phyloP scores from a whole-genome alignment of 2,888 invertebrate species.

The Stenodema calcarata region DNA sequence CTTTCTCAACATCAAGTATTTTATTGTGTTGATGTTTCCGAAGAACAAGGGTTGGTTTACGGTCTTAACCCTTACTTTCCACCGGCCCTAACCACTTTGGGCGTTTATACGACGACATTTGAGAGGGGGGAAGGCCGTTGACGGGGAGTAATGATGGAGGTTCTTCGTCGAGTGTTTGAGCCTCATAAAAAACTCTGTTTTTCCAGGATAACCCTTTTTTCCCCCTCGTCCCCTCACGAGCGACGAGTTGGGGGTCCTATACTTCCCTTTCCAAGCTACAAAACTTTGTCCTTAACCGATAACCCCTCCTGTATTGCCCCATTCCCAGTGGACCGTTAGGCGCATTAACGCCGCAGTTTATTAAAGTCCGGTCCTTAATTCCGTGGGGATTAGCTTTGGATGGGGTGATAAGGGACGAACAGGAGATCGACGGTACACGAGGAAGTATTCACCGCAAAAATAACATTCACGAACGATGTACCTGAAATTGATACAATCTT shows the following conservation, averaged over 20 bases:
- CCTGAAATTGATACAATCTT: no score
- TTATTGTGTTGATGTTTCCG: not conserved
- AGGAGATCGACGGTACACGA: not conserved
- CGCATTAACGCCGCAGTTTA: conserved; percentile 34
- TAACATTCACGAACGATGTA: no score
- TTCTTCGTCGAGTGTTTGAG: conserved; percentile 3
- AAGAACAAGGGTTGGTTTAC: not conserved
- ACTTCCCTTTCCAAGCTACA: not conserved
- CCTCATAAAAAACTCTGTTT: conserved; percentile 21
- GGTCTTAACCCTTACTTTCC: not conserved
- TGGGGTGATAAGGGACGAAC: not conserved
- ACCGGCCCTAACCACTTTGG: not conserved
- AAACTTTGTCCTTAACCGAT: not conserved
- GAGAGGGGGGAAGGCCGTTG: conserved; percentile 3
- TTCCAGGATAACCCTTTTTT: not conserved
- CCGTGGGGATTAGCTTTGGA: not conserved
- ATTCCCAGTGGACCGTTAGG: conserved; percentile 13
- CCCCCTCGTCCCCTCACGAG: not conserved
- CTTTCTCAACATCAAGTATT: not conserved
- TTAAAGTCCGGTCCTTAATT: not conserved
- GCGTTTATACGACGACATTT: not conserved
- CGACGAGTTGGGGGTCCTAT: not conserved
- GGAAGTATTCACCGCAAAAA: no score
- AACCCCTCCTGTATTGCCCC: not conserved
- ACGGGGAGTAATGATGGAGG: conserved; percentile 10